phyloP scores from a whole-genome alignment of 1,140 invertebrate genomes.

The Amyelois transitella region DNA sequence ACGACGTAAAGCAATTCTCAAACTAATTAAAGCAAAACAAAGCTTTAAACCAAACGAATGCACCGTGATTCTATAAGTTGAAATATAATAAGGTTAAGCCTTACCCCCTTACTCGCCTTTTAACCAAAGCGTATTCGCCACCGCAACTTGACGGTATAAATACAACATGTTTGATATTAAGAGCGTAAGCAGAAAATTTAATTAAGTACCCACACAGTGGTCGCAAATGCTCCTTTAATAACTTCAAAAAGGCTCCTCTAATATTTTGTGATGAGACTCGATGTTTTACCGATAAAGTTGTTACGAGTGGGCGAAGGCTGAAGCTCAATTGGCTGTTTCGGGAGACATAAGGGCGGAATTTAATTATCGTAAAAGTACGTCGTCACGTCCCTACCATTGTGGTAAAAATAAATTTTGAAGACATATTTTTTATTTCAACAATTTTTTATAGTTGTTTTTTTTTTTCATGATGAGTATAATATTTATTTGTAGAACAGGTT shows the following conservation, averaged over 20 bases:
- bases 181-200: not conserved
- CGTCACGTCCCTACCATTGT: not conserved
- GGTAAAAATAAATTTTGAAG: not conserved
- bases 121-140: not conserved
- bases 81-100: not conserved
- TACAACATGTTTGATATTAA: not conserved
- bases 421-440: not conserved
- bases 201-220: not conserved
- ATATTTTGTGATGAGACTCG: not conserved
- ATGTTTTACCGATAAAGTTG: not conserved
- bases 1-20: no score
- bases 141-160: not conserved
- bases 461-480: no score
- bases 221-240: not conserved
- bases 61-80: no score
- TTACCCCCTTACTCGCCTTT: not conserved
- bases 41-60: no score
- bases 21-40: no score
- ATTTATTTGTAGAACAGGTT: no score
- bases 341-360: not conserved
- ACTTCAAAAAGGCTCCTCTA: not conserved
- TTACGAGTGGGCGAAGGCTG: not conserved
- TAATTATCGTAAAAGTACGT: not conserved
- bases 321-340: not conserved
- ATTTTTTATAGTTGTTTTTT: not conserved